Base-by-base conservation (phyloP, 2,113 vertebrate genomes). In the Gymnarchus niloticus region DNA sequence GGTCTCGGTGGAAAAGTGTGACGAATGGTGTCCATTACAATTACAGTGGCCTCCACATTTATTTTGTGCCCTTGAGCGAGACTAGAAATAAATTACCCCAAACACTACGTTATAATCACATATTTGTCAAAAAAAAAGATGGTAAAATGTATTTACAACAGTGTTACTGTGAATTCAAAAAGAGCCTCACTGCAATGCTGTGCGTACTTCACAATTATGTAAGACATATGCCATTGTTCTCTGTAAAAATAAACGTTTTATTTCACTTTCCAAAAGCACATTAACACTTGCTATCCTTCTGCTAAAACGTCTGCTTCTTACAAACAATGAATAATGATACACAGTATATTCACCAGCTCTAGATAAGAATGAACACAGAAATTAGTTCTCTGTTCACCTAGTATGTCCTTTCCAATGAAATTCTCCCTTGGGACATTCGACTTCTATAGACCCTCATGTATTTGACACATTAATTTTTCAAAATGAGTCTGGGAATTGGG, bases 1-100 rank as follows among this genome's bases (percentile, higher is more conserved):
- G 44, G 41, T 80, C 77, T 80, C 77, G 4, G 77, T 48, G 77
- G 77, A 48, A 49, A 81, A 28, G 80, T 81, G 51, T 82, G 80
- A 82, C 7, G n/a, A 51, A 54, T 56, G 51, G 48, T 21, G 80
- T 54, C 44, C 48, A 81, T 81, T 80, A 80, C 77, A 9, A 51
- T 46, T 80, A 2, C 37, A 80, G 8, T 48, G 48, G 21, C 77
- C 77, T 80, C 77, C 48, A 25, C 77, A 25, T 25, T 46, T 23
- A 80, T n/a, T 51, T 44, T 80, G 46, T 21, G 12, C 21, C 77
- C 46, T 80, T 49, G 46, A 80, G 77, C 21, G n/a, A 80, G 77
- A 25, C 21, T 51, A 23, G 21, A 41, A 80, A 80, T 80, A 25
- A 80, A 80, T 80, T 48, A 80, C 41, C 41, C 44, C 44, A 19